Evolutionary conservation across 2,113 vertebrate species (phyloP).

Genomic region (Trogon melanurus): DNA sequence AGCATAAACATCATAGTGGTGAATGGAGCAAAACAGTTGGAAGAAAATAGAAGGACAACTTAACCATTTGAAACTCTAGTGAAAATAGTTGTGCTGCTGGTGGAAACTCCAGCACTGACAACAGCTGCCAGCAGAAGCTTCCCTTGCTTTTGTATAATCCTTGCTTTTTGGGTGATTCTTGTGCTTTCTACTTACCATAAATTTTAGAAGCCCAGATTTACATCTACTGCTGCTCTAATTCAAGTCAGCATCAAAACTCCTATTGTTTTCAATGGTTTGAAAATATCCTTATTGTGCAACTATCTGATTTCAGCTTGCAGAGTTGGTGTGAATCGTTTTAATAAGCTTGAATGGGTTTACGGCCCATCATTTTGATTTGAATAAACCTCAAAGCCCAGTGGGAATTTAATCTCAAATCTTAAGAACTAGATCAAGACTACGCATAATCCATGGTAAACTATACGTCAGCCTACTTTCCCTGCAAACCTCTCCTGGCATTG

Average conservation of each 20-base stretch:
- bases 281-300: background rate
- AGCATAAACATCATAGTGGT: background rate
- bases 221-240: background rate
- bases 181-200: background rate
- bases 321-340: slow-evolving; percentile 18
- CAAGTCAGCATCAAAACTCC: background rate
- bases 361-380: slow-evolving; percentile 45
- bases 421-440: slow-evolving; percentile 24
- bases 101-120: background rate
- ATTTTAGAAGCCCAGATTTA: background rate
- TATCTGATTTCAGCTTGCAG: background rate
- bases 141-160: background rate
- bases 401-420: slow-evolving; percentile 26
- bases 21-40: background rate
- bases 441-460: slow-evolving; percentile 38
- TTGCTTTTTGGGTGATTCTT: background rate
- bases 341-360: background rate
- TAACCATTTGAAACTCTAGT: background rate
- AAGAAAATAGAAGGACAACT: background rate
- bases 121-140: background rate
- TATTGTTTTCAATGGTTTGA: background rate
- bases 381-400: slow-evolving; percentile 35
- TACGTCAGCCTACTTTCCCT: slow-evolving; percentile 13
- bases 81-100: background rate
- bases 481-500: slow-evolving; percentile 3